Base-by-base conservation (phyloP, 2,797 vertebrate genomes). In the Cossypha dichroa region DNA sequence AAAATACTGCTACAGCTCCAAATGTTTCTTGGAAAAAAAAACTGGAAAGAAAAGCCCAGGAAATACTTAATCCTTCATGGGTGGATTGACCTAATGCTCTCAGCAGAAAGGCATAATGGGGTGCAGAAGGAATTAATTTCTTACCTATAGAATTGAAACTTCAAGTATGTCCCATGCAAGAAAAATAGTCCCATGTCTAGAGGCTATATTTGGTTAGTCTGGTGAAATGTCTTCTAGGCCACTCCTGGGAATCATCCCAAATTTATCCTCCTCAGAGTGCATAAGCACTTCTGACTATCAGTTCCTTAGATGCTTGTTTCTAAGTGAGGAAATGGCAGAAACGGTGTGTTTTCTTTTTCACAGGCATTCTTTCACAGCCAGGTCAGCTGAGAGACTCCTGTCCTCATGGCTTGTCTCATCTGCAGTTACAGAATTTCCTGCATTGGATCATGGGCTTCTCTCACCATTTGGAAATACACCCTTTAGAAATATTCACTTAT, bases 81-180 rank as follows among this genome's bases (percentile, higher is more conserved):
- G 18, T 41, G 13, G 16, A 38, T 17, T 78, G 40, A 52, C 33
- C 5, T n/a, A 43, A 34, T 59, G 46, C 25, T 63, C 49, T 70
- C 5, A 4, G 22, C 31, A 84, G 48, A 69, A 74, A 70, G 13
- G 22, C 15, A 9, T 25, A 41, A 52, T 0, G 0, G 33, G 12
- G 4, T 38, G 43, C 34, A 82, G 70, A 67, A 66, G 29, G 26
- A 36, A 59, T 1, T 3, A 18, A 34, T 38, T 60, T 78, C 45
- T 46, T 63, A 66, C 9, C 20, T 36, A 22, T 8, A 62, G 28
- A 73, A 60, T 4, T 69, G 40, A 82, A 92, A 55, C 9, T 15
- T 85, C 51, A 34, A 16, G 7, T 43, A 28, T 58, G 9, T 46
- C 28, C 34, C 13, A 23, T 0, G 0, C 18, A 73, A 73, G 55